Base-by-base conservation (phyloP, 2,797 vertebrate genomes). In the Epinephelus malabaricus region DNA sequence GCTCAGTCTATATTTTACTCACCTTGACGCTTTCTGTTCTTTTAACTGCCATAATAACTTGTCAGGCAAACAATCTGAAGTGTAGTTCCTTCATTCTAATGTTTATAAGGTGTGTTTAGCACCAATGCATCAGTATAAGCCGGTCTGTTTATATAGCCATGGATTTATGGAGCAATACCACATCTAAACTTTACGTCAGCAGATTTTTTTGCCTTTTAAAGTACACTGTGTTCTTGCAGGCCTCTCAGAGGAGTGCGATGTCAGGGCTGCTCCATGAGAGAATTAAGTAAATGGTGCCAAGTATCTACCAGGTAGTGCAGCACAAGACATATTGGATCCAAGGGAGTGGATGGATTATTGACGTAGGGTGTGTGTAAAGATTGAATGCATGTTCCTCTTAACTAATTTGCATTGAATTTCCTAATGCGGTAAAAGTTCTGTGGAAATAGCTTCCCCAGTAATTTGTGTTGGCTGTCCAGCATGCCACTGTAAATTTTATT, bases 181-280 rank as follows among this genome's bases (percentile, higher is more conserved):
- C 65, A 80, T 65, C 17, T 45, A 61, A 67, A 61, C 47, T 67
- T 75, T 71, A 75, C 23, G 49, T 78, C 62, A 27, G 75, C 66
- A 46, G 46, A 54, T 83, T 63, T 78, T 73, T 78, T 15, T 74
- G 4, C 50, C 23, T 69, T 67, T 68, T 62, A 73, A 78, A 73
- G 86, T 82, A 88, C 88, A 86, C 30, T 2, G 15, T 85, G 87
- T 92, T 82, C 86, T 27, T n/a, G 50, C 71, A 40, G 69, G 50
- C 56, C 45, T 68, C 64, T 58, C 23, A 62, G 62, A 72, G 65
- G 53, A 83, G 56, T 71, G 81, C 83, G 71, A 9, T 17, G 69
- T 86, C 81, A 81, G 83, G 55, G 58, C 51, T 68, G 63, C 69
- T 76, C 59, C 66, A 80, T 72, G 76, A 81, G 71, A 81, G 66